Conservation (phyloP, 1,140 invertebrate species). For the Marisa cornuarietis region DNA sequence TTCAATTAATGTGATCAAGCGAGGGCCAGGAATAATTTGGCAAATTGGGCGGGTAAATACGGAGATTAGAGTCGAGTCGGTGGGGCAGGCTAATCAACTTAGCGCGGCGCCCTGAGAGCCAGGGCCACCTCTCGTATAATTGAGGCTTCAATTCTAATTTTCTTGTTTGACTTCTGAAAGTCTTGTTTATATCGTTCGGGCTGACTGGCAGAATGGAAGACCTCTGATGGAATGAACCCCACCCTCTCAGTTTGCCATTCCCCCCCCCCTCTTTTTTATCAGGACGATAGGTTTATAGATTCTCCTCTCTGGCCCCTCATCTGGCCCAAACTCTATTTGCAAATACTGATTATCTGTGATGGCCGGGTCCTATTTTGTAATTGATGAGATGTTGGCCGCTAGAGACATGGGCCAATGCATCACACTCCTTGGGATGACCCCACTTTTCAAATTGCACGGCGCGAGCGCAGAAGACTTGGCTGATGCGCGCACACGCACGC, state of each 20-base stretch:
- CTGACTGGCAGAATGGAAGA: no score
- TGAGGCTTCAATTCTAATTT: constrained; percentile 15
- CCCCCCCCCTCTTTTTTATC: not conserved
- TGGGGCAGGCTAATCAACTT: constrained; percentile 24
- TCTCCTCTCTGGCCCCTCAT: not conserved
- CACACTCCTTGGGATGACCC: constrained; percentile 13
- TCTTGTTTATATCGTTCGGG: not conserved
- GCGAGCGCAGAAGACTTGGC: not conserved
- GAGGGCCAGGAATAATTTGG: constrained; percentile 22
- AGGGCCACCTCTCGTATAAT: constrained; percentile 20
- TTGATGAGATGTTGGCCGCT: constrained; percentile 17
- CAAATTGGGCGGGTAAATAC: constrained; percentile 29
- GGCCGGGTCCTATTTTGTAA: constrained; percentile 22
- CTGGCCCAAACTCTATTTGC: constrained; percentile 9
- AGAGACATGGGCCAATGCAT: constrained; percentile 23
- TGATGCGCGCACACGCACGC: constrained; percentile 1
- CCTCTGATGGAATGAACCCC: no score
- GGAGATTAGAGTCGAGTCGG: constrained; percentile 21
- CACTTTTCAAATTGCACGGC: constrained; percentile 19
- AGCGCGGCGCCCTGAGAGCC: constrained; percentile 10
- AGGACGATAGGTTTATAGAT: not conserved
- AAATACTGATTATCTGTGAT: constrained; percentile 24
- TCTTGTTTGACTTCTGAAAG: constrained; percentile 14
- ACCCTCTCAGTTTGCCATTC: not conserved
- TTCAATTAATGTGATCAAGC: constrained; percentile 29